Evolutionary conservation across 2,113 vertebrate species (phyloP), one percentile per base, ranked within the genome.

Genomic region (Cyphomyrus discorhynchus): DNA sequence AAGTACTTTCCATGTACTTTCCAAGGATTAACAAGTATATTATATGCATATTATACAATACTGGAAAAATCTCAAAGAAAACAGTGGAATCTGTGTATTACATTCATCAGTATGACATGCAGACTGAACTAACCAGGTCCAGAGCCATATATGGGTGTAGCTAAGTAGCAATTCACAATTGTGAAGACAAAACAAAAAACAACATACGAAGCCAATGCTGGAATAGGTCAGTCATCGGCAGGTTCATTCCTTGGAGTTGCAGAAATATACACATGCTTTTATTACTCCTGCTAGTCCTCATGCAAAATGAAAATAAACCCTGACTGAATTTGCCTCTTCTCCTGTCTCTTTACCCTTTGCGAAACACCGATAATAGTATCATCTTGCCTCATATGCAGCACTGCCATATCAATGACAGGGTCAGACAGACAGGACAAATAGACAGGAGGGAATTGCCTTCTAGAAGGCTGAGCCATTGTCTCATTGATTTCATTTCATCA

Each of bases 401-500:
- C 56, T 42, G 80, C 66, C 83, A 91, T 90, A 89, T 92, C 90
- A 89, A 42, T 87, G 88, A 53, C 66, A 58, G 49, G 27, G 74
- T 66, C 45, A 74, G n/a, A 4, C 47, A 66, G 89, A 88, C 53
- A 80, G 90, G 90, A 90, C 87, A 90, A 88, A 91, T 70, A 70
- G 82, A 66, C 86, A 31, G 90, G 91, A 89, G 45, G 19, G 62
- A 82, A 90, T 91, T 90, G 9, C 87, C 88, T 93, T 90, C 88
- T 91, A 74, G 24, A 87, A 87, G 49, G 86, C 91, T 91, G 87
- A 89, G 82, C 88, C 90, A 31, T 88, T 90, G 21, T 91, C 80
- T 90, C 87, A 91, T 91, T 89, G 92, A 92, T 92, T 89, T 90
- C 50, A 89, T 89, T 91, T 92, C 90, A 92, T 90, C 89, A 91